Base-by-base conservation (phyloP, 2,888 invertebrate species). In the Uloborus plumipes region DNA sequence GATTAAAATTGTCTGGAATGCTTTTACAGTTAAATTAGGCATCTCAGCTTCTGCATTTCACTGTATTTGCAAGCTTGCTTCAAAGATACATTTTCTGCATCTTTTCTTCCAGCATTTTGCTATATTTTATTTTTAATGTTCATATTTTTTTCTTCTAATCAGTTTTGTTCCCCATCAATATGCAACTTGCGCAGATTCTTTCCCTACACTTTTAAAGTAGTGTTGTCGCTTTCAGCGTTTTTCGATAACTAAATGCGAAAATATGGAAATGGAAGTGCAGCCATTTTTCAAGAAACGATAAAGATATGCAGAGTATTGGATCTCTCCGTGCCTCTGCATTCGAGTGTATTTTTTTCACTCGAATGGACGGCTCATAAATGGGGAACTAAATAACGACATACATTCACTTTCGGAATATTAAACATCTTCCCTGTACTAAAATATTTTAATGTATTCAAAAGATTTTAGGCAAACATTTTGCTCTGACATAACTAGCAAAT, bases 201-300 rank as follows among this genome's bases (percentile, higher is more conserved):
- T 64, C 26, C 50, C 18, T 59, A 47, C 58, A 58, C 39, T 59
- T 72, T 71, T 31, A 72, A 61, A 59, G 58, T 47, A 58, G 22
- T 62, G 69, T 76, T 76, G 76, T 76, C 76, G 69, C 76, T 76
- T 69, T 69, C 69, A 76, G 76, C 76, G 69, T 62, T 76, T 76
- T 76, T 76, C 76, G 76, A 76, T 76, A 76, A 76, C 69, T 76
- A 76, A 76, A 69, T 51, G 76, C 58, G 31, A 62, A 76, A 76
- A 76, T 76, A 76, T 76, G 76, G 76, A 69, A 76, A 76, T 76
- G 69, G 69, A 69, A 76, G 76, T 39, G 69, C 76, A 76, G 76
- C 69, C 69, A 76, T 76, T 62, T 76, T 62, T 69, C 69, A 51
- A 39, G 61, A 58, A 69, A 76, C 66, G 66, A 50, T 75, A 66